Conservation (phyloP, 2,888 invertebrate species). For the Lithosia quadra region DNA sequence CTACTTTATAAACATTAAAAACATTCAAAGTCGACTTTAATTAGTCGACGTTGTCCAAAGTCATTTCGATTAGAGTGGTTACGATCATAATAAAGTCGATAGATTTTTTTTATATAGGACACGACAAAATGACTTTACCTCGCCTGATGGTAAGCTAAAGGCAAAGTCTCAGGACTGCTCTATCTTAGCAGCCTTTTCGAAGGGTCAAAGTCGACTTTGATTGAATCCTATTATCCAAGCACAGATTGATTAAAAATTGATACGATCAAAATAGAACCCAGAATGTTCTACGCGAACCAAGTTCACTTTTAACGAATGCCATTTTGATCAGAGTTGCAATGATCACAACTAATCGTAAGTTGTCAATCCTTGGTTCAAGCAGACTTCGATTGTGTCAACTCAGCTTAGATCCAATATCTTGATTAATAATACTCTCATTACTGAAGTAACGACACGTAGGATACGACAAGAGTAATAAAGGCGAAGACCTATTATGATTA, state of each 20-base stretch:
- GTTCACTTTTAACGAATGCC: not conserved
- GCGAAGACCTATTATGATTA: conserved; percentile 68
- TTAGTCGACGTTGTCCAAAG: not conserved
- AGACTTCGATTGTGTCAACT: not conserved
- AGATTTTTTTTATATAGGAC: too few species aligned
- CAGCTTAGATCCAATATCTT: conserved; percentile 35
- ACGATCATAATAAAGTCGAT: too few species aligned
- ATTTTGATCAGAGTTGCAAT: not conserved
- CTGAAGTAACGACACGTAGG: conserved; percentile 51
- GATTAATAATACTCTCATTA: conserved; percentile 60
- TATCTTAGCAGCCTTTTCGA: not conserved
- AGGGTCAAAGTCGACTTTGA: not conserved
- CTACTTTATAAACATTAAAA: too few species aligned
- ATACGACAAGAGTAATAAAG: conserved; percentile 59
- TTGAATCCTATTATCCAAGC: not conserved
- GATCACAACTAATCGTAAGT: not conserved
- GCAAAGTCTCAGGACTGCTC: too few species aligned
- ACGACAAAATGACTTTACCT: too few species aligned
- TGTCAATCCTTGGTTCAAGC: not conserved
- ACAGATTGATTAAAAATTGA: not conserved
- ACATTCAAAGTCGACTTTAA: too few species aligned
- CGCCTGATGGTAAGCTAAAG: too few species aligned
- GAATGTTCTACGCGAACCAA: not conserved
- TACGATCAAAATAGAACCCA: not conserved
- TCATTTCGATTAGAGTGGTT: not conserved